phyloP scores from a whole-genome alignment of 2,113 vertebrate genomes.

The Cavia aperea region DNA sequence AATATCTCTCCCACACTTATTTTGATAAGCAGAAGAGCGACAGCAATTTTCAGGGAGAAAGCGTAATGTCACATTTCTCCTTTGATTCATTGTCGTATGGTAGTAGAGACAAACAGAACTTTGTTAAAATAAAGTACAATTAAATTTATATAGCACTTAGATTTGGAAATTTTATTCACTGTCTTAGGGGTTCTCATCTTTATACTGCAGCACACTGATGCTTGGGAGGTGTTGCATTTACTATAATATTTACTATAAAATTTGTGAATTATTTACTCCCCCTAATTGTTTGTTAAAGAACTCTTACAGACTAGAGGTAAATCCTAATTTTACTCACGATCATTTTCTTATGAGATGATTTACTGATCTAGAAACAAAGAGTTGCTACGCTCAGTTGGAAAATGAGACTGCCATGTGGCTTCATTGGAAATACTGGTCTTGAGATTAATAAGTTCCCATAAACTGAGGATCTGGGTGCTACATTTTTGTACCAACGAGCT shows the following conservation, averaged over 20 bases:
- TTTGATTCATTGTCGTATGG: not conserved
- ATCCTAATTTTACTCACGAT: not conserved
- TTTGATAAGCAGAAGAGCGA: not conserved
- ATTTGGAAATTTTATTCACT: not conserved
- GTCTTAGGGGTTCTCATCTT: not conserved
- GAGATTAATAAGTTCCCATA: not conserved
- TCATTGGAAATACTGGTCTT: not conserved
- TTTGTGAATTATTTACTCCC: not conserved
- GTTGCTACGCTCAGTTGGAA: not conserved
- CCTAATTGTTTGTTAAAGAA: not conserved
- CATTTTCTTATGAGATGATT: not conserved
- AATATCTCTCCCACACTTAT: not conserved
- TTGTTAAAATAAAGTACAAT: not conserved
- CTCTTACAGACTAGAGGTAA: not conserved
- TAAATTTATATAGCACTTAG: not conserved
- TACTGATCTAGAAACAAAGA: not conserved
- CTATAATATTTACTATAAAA: not conserved
- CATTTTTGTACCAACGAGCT: not conserved
- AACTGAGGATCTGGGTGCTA: not conserved
- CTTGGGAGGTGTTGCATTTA: not conserved
- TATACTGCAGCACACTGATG: not conserved
- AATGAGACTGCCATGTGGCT: not conserved
- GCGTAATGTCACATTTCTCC: not conserved
- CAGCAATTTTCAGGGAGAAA: not conserved
- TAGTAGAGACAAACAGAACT: not conserved